Base-by-base conservation (phyloP, 2,888 invertebrate genomes). In the Parelbella ahira region DNA sequence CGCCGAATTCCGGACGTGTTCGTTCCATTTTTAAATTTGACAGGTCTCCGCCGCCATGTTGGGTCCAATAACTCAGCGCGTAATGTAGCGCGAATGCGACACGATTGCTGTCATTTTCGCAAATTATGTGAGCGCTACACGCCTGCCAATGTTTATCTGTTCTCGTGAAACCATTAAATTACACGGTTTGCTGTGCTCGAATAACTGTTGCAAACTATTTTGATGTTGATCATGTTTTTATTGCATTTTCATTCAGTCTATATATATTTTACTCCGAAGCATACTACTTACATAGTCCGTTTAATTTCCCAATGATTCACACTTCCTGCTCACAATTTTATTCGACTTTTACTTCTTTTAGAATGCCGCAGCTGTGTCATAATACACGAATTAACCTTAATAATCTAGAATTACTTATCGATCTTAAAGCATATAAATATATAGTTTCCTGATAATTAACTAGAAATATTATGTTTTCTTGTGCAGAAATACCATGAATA, bases 401-500 rank as follows among this genome's bases (percentile, higher is more conserved):
- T n/a, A n/a, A n/a, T n/a, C n/a, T n/a, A n/a, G n/a, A n/a, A n/a
- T n/a, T n/a, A n/a, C n/a, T n/a, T n/a, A n/a, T n/a, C n/a, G n/a
- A n/a, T n/a, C n/a, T n/a, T n/a, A n/a, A n/a, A n/a, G n/a, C n/a
- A n/a, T n/a, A n/a, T n/a, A n/a, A n/a, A n/a, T n/a, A n/a, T n/a
- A n/a, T n/a, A n/a, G n/a, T n/a, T n/a, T n/a, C n/a, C n/a, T n/a
- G n/a, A n/a, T n/a, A n/a, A n/a, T n/a, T n/a, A n/a, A n/a, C n/a
- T 2, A 10, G n/a, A 12, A 4, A 19, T 1, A 8, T 10, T 5
- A 18, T 15, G 44, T 21, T 25, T 28, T 32, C 24, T 50, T 60
- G 76, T 88, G 39, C 89, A 95, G 95, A 94, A 94, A 89, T 95
- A 94, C 75, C 92, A 92, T 68, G 93, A 93, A 56, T 90, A 90